phyloP scores from a whole-genome alignment of 2,113 vertebrate genomes.

The Crotalus helleri region DNA sequence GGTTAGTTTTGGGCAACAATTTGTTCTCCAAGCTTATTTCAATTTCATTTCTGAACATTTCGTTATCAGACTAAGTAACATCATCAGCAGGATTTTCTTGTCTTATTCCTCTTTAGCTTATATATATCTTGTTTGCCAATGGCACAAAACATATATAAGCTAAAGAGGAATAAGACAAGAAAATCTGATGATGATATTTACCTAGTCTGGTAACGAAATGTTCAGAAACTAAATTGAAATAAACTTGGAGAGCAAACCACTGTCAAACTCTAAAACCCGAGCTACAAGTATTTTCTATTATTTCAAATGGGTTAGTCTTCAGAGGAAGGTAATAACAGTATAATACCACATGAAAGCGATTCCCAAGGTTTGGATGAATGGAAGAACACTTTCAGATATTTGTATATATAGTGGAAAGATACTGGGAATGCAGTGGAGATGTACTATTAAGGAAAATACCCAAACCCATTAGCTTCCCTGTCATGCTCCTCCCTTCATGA shows the following conservation, averaged over 20 bases:
- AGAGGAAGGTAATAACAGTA: background rate
- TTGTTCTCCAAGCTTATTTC: background rate
- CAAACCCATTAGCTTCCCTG: background rate
- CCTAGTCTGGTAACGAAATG: background rate
- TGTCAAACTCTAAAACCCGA: background rate
- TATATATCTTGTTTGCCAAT: background rate
- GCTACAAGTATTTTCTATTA: background rate
- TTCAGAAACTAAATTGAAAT: background rate
- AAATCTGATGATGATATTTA: background rate
- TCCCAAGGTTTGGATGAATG: background rate
- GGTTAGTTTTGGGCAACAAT: background rate
- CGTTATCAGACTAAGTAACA: background rate
- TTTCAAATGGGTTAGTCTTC: background rate
- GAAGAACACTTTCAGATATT: background rate
- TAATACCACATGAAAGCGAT: background rate
- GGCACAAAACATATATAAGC: background rate
- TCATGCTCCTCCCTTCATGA: background rate
- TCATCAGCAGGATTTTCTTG: background rate
- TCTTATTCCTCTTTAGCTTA: background rate
- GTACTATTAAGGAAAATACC: background rate
- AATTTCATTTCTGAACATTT: background rate
- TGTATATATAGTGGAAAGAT: background rate
- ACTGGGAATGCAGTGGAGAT: background rate
- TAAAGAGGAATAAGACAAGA: background rate
- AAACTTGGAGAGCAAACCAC: background rate